phyloP scores from a whole-genome alignment of 1,140 invertebrate genomes.

The Drosophila truncata region DNA sequence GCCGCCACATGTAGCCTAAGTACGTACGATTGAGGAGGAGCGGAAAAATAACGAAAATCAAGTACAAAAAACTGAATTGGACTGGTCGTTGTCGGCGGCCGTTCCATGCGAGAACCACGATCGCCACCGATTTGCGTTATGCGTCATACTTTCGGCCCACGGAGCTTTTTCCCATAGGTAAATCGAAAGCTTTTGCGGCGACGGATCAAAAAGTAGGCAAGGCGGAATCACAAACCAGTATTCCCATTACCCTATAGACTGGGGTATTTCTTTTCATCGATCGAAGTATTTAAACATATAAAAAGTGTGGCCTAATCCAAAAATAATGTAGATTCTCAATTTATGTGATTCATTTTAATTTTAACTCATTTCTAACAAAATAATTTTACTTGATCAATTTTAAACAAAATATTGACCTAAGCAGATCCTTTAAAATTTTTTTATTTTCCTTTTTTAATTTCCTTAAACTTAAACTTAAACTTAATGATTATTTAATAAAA shows the following conservation, averaged over 20 bases:
- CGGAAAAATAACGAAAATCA: slow-evolving; percentile 59
- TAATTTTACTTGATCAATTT: no score
- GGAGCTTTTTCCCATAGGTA: slow-evolving; percentile 60
- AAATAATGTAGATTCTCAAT: no score
- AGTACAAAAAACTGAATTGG: slow-evolving; percentile 59
- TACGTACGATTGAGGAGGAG: slow-evolving; percentile 11
- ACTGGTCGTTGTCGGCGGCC: slow-evolving; percentile 37
- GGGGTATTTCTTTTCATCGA: neutral
- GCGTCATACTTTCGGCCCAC: slow-evolving; percentile 60
- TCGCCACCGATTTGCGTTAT: slow-evolving; percentile 54
- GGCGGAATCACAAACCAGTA: slow-evolving; percentile 35
- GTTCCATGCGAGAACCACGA: slow-evolving; percentile 43
- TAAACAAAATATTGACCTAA: no score
- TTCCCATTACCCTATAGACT: slow-evolving; percentile 45
- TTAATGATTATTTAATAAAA: neutral
- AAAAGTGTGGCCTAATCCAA: no score
- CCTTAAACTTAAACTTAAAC: no score
- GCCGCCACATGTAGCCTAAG: slow-evolving; percentile 32
- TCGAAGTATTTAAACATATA: no score
- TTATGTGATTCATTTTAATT: no score
- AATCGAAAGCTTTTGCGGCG: slow-evolving; percentile 30
- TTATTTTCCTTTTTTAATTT: no score
- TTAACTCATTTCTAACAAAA: no score
- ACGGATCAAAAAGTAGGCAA: neutral
- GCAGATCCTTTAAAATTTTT: no score